Percentiles rank a stretch among this genome's conserved stretches.
Conservation (phyloP, 1,140 invertebrate species). For the Chlorops oryzae region DNA sequence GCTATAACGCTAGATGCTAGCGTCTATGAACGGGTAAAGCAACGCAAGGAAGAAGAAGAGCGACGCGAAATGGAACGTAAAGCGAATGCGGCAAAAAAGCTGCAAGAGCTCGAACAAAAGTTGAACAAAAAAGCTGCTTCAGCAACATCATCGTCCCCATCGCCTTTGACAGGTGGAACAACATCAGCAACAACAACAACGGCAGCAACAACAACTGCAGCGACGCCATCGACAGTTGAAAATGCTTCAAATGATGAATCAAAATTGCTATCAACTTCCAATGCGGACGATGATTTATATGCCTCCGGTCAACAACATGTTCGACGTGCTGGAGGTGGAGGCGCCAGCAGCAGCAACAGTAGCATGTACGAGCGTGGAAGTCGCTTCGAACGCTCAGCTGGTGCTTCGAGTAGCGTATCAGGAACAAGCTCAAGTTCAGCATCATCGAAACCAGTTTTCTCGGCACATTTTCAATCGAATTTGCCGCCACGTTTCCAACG, state of each 20-base stretch:
- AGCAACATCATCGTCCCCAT: too few relatives aligned
- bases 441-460: conserved; percentile 52
- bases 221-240: too few relatives aligned
- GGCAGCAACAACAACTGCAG: conserved; percentile 18
- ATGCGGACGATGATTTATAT: too few relatives aligned
- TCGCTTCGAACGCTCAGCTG: too few relatives aligned
- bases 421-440: too few relatives aligned
- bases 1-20: conserved; percentile 39
- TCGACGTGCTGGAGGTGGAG: neutral
- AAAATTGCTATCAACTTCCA: too few relatives aligned
- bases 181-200: conserved; percentile 23
- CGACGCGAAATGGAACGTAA: conserved; percentile 59
- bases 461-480: conserved; percentile 69
- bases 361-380: conserved; percentile 24
- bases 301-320: too few relatives aligned
- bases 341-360: conserved; percentile 6
- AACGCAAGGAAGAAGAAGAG: conserved; percentile 66
- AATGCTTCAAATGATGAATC: too few relatives aligned
- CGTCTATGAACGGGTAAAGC: conserved; percentile 59
- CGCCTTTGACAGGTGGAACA: neutral
- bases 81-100: conserved; percentile 57
- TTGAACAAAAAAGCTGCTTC: conserved; percentile 52
- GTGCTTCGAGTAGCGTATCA: too few relatives aligned
- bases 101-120: conserved; percentile 60
- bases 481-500: conserved; percentile 81